These are phyloP conservation scores for Cheiracanthium punctorium DNA, from an alignment of 2,888 invertebrate species.

Conservation along the genomic window DNA sequence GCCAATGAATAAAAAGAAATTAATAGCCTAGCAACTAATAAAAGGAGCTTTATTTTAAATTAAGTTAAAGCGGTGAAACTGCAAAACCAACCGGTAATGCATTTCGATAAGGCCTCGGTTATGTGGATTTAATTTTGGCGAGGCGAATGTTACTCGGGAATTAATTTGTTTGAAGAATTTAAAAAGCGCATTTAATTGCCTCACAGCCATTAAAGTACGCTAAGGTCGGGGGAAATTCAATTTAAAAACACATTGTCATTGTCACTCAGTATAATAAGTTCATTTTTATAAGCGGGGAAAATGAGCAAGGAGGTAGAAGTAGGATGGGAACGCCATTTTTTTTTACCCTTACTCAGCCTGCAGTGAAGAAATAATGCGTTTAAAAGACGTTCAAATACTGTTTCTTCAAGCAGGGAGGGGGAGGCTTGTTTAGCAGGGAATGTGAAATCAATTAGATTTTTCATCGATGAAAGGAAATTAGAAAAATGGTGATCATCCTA, in stretches of 20 bases:
- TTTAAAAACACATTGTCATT: slow-evolving; percentile 66
- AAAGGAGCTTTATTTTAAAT: slow-evolving; percentile 68
- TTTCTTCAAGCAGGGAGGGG: background rate
- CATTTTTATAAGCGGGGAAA: slow-evolving; percentile 45
- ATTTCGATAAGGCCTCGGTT: slow-evolving; percentile 52
- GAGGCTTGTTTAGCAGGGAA: background rate
- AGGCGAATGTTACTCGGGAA: slow-evolving; percentile 49
- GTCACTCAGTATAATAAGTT: slow-evolving; percentile 65
- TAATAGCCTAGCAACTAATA: slow-evolving; percentile 53
- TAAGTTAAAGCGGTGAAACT: slow-evolving; percentile 56
- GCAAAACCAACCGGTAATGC: slow-evolving; percentile 53
- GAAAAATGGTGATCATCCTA: background rate
- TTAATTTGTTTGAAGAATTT: slow-evolving; percentile 65
- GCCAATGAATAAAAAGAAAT: slow-evolving; percentile 61
- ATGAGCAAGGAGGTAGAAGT: slow-evolving; percentile 1
- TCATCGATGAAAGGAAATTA: background rate
- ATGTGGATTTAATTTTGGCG: slow-evolving; percentile 66
- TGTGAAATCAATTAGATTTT: slow-evolving; percentile 9
- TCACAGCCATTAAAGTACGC: slow-evolving; percentile 58
- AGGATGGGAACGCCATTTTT: background rate
- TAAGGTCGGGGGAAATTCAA: slow-evolving; percentile 61
- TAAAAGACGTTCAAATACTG: slow-evolving; percentile 27
- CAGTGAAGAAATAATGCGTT: slow-evolving; percentile 61
- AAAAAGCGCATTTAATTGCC: slow-evolving; percentile 64
- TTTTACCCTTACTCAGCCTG: slow-evolving; percentile 26